A percentile compares a stretch with the other conserved stretches of the same genome.
These are phyloP conservation scores for Mus caroli DNA, from an alignment of 2,797 vertebrate species.

Conservation along the genomic window DNA sequence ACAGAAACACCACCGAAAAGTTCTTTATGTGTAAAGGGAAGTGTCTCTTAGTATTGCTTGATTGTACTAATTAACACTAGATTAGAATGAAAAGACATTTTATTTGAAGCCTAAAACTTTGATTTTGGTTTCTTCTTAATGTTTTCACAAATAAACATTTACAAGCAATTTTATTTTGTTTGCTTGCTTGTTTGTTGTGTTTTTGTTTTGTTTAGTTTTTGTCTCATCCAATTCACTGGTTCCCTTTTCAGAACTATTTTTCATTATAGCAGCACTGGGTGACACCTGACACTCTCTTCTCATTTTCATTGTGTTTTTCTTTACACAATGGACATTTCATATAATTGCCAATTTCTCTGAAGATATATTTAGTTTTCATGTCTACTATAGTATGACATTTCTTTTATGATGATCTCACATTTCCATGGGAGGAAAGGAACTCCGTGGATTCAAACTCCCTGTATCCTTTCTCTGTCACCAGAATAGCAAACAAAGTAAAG, in stretches of 20 bases:
- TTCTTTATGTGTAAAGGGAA: background rate
- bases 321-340: background rate
- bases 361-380: background rate
- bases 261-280: background rate
- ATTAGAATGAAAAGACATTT: background rate
- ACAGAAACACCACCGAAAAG: background rate
- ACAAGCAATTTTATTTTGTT: background rate
- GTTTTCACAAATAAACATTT: background rate
- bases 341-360: background rate
- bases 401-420: background rate
- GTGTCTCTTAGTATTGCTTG: background rate
- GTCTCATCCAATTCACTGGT: background rate
- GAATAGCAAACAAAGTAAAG: background rate
- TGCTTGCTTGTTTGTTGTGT: background rate
- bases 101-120: background rate
- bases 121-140: background rate
- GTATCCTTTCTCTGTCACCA: background rate
- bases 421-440: background rate
- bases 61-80: background rate
- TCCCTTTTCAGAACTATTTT: background rate
- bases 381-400: background rate
- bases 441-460: background rate
- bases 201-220: background rate
- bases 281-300: background rate
- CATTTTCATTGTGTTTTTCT: background rate